phyloP scores from a whole-genome alignment of 2,797 vertebrate species.

The Melanotaenia boesemani region DNA sequence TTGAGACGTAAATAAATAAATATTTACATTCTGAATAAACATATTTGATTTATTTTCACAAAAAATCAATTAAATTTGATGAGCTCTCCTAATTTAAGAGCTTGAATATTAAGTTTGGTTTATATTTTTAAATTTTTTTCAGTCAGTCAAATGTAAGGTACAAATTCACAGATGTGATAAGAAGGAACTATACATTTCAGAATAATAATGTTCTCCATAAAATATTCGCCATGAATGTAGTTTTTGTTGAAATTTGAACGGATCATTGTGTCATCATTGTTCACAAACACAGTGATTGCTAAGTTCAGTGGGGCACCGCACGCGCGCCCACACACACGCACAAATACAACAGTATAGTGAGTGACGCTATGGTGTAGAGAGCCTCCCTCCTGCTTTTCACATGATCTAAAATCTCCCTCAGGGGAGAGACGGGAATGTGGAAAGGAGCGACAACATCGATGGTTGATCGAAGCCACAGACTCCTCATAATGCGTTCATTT shows the following conservation, averaged over 20 bases:
- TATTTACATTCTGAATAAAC: not conserved
- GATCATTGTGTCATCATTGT: conserved; percentile 3
- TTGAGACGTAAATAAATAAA: not conserved
- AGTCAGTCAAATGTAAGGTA: not conserved
- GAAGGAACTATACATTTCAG: not conserved
- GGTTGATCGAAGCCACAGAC: conserved; percentile 42
- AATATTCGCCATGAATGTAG: not conserved
- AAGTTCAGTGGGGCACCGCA: not conserved
- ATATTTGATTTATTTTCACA: not conserved
- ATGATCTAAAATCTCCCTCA: conserved; percentile 75
- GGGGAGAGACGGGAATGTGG: conserved; percentile 62
- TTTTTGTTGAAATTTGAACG: too few relatives aligned
- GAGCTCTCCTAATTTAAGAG: not conserved
- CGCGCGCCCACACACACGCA: not conserved
- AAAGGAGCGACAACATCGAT: conserved; percentile 55
- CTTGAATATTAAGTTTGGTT: not conserved
- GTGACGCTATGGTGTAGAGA: conserved; percentile 49
- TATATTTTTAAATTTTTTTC: not conserved
- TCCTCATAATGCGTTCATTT: conserved; percentile 54
- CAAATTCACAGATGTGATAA: not conserved
- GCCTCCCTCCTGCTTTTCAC: conserved; percentile 80
- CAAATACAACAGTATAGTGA: conserved; percentile 16
- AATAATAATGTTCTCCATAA: too few relatives aligned
- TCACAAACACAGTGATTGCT: not conserved
- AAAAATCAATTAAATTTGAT: not conserved